Evolutionary conservation across 2,888 invertebrate genomes (phyloP), one percentile per base, ranked within the genome.

Genomic region (Dasypogon diadema): DNA sequence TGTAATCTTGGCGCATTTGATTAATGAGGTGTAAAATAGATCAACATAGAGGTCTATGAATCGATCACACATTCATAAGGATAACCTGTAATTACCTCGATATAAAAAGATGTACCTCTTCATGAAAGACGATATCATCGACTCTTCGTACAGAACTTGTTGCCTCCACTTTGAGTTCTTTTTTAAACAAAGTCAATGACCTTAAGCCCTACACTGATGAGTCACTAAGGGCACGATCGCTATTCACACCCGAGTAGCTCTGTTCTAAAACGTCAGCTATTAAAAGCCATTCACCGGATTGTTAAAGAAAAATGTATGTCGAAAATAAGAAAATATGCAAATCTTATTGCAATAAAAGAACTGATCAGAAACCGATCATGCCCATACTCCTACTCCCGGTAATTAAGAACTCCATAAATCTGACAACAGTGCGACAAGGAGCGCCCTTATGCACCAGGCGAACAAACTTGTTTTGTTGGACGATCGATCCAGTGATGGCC

Each of bases 361-460:
- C 42, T 37, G 18, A 63, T 37, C 21, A 10, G 37, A 42, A 42
- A 37, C 21, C 14, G 42, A 63, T 63, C 37, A 34, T 5, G 37
- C 42, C 63, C 37, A 42, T 42, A 63, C 63, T 63, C 63, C 63
- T 21, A 42, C 63, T 60, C 16, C 16, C 37, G 14, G 21, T 16
- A 16, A 21, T 21, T 51, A 51, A 21, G 10, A n/a, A 6, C 22
- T 3, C 22, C 18, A 18, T 46, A 65, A 65, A 65, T 65, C 65
- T 65, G 65, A 65, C 65, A 65, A 65, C 65, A 48, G 1, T 46
- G 65, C 37, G 21, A 14, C 24, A 10, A n/a, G 2, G 48, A 48
- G 65, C 22, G 65, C 65, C 65, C 65, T 65, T 37, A 24, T 48
- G 65, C 65, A 65, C 65, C 46, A 22, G 65, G 65, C 24, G 65